phyloP scores from a whole-genome alignment of 1,140 invertebrate species.

The Pseudoatta argentina region DNA sequence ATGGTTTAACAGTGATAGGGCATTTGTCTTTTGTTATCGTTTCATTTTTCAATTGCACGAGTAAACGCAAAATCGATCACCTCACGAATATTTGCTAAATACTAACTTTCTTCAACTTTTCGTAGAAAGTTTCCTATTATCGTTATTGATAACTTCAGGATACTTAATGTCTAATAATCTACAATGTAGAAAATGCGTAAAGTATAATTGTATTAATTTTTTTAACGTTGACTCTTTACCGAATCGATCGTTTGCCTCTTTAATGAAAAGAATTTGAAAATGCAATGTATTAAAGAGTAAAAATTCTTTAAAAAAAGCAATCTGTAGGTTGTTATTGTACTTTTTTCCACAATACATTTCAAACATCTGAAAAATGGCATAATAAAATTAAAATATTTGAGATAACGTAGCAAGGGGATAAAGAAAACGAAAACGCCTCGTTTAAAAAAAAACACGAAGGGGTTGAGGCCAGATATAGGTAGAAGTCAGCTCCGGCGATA shows the following conservation, averaged over 20 bases:
- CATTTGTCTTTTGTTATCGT: constrained; percentile 17
- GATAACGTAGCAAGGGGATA: constrained; percentile 26
- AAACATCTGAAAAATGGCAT: not conserved
- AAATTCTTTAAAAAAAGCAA: not conserved
- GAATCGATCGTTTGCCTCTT: not conserved
- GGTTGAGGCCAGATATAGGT: not conserved
- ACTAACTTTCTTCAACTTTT: not conserved
- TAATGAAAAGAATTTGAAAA: not conserved
- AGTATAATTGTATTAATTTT: not conserved
- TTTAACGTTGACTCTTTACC: not conserved
- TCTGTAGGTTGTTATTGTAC: not conserved
- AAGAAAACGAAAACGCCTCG: constrained; percentile 23
- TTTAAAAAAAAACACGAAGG: constrained; percentile 19
- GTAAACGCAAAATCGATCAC: not conserved
- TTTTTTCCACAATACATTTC: not conserved
- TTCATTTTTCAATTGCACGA: not conserved
- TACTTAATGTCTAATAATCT: not conserved
- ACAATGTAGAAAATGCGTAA: not conserved
- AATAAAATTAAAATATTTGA: constrained; percentile 5
- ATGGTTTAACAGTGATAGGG: not conserved
- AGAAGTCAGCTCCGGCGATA: constrained; percentile 25
- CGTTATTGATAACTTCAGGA: not conserved
- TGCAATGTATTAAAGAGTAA: not conserved
- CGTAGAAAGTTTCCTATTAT: not conserved
- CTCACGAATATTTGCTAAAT: not conserved